Evolutionary conservation across 2,113 vertebrate species (phyloP).

Genomic region (Crotalus horridus): DNA sequence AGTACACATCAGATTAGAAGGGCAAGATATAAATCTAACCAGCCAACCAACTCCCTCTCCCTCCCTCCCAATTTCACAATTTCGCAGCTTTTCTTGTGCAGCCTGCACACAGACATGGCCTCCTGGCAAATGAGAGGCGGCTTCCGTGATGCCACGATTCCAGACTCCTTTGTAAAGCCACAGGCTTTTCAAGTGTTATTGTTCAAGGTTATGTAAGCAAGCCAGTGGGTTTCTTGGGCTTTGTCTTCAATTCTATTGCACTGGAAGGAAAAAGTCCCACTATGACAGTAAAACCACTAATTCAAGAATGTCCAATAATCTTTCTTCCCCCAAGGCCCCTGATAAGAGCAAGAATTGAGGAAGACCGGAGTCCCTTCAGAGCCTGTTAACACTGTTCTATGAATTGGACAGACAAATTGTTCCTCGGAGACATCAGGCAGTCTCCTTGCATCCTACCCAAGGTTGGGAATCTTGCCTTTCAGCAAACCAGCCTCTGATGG

Average conservation of each 20-base stretch:
- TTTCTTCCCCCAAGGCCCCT: background rate
- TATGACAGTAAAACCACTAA: conserved; percentile 19
- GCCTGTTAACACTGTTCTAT: conserved; percentile 1
- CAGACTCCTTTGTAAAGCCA: conserved; percentile 21
- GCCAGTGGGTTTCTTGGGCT: conserved; percentile 2
- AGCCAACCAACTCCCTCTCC: background rate
- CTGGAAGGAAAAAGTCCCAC: conserved; percentile 3
- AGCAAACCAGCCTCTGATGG: background rate
- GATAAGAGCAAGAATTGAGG: background rate
- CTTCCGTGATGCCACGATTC: background rate
- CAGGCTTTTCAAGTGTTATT: conserved; percentile 4
- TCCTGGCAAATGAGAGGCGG: background rate
- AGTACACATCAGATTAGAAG: background rate
- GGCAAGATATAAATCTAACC: background rate
- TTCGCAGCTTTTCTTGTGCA: background rate
- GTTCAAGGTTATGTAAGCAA: conserved; percentile 4
- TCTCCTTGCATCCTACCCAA: conserved; percentile 1
- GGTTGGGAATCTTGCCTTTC: background rate
- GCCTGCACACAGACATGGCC: background rate
- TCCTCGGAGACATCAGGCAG: conserved; percentile 6
- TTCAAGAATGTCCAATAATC: conserved; percentile 28
- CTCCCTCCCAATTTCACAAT: background rate
- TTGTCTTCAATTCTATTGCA: background rate
- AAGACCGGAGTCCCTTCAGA: background rate
- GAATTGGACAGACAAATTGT: background rate